Conservation (phyloP, 2,888 invertebrate genomes). For the Ornithoptera priamus region DNA sequence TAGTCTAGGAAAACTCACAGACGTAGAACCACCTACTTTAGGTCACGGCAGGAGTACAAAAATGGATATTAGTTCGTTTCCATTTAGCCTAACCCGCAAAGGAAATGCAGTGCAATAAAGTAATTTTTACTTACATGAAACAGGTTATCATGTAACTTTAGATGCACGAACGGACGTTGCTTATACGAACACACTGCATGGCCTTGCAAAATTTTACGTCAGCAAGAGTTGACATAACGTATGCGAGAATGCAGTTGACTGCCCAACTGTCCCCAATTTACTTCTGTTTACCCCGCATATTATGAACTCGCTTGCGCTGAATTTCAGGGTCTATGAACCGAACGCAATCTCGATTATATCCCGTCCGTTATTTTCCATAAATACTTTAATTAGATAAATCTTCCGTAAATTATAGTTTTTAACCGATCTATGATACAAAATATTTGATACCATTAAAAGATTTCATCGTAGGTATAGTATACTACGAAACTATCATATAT, state of each 20-base stretch:
- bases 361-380: not conserved
- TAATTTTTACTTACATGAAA: constrained; percentile 24
- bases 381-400: not conserved
- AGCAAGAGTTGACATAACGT: constrained; percentile 22
- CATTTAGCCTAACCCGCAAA: constrained; percentile 3
- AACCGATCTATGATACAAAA: not conserved
- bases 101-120: constrained; percentile 26
- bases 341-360: constrained; percentile 12
- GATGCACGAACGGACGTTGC: constrained; percentile 25
- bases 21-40: not conserved
- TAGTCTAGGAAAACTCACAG: too few relatives aligned
- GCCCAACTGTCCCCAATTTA: constrained; percentile 27
- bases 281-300: constrained; percentile 28
- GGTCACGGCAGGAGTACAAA: not conserved
- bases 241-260: constrained; percentile 23
- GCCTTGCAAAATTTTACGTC: constrained; percentile 25
- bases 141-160: constrained; percentile 24
- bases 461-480: too few relatives aligned
- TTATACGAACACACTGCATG: constrained; percentile 5
- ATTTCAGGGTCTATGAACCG: constrained; percentile 8
- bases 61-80: constrained; percentile 2
- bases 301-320: constrained; percentile 22
- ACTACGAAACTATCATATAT: too few relatives aligned
- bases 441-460: too few relatives aligned
- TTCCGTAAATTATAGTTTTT: not conserved